phyloP scores from a whole-genome alignment of 2,113 vertebrate genomes.

The Pelusios castaneus region DNA sequence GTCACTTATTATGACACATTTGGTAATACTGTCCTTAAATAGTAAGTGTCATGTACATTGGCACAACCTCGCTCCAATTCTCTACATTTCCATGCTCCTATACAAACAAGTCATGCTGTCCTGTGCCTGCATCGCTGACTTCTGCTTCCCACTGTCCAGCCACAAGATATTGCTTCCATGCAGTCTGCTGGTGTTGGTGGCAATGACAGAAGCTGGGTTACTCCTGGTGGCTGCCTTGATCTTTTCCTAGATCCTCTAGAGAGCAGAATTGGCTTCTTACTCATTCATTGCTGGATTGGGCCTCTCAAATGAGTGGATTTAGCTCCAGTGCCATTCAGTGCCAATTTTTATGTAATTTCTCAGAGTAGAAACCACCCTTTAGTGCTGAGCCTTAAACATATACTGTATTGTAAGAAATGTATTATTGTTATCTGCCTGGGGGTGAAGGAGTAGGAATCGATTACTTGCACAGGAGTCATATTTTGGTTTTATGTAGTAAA shows the following conservation, averaged over 20 bases:
- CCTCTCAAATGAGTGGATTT: not conserved
- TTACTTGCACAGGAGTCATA: not conserved
- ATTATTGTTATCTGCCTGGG: rapidly evolving
- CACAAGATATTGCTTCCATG: not conserved
- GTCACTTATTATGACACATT: not conserved
- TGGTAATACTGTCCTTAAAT: not conserved
- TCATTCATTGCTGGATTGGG: not conserved
- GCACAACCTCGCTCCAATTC: not conserved
- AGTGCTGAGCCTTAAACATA: not conserved
- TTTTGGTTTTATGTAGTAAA: not conserved
- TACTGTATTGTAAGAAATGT: not conserved
- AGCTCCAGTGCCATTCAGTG: not conserved
- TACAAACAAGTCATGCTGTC: not conserved
- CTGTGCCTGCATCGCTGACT: not conserved
- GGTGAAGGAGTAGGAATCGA: not conserved
- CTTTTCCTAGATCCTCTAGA: not conserved
- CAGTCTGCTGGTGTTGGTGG: not conserved
- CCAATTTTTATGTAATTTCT: not conserved
- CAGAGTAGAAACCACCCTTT: conserved; percentile 2
- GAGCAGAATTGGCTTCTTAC: conserved; percentile 4
- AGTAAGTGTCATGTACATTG: not conserved
- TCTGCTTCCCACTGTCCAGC: not conserved
- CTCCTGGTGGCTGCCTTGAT: not conserved
- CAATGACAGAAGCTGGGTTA: not conserved
- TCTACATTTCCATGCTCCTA: not conserved